A percentile compares a stretch with the other conserved stretches of the same genome.
phyloP scores from a whole-genome alignment of 2,113 vertebrate species.

The Pluvialis apricaria region DNA sequence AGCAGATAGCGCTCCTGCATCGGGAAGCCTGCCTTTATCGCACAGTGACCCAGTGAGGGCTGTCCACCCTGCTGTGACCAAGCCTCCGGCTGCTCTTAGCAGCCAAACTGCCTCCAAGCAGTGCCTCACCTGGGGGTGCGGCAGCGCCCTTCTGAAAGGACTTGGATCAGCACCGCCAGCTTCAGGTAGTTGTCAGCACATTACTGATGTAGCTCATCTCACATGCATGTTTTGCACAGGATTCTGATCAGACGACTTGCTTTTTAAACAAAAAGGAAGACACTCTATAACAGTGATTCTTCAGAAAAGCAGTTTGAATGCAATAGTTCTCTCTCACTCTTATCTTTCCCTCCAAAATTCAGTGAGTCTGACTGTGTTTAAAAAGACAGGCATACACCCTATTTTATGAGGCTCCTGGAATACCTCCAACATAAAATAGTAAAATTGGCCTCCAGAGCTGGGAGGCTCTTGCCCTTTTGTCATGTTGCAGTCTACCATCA shows the following conservation, averaged over 20 bases:
- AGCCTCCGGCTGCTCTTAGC: fast-evolving
- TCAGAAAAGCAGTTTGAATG: background rate
- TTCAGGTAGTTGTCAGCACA: background rate
- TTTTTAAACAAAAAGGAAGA: background rate
- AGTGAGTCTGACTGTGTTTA: background rate
- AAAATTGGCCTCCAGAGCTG: background rate
- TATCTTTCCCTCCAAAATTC: background rate
- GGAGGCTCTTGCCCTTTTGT: background rate
- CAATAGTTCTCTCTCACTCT: background rate
- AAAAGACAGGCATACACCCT: background rate
- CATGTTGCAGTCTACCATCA: background rate
- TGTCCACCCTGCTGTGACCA: too few species aligned
- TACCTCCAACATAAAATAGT: background rate
- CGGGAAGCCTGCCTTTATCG: background rate
- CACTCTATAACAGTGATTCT: fast-evolving
- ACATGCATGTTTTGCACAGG: background rate
- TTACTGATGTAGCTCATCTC: background rate
- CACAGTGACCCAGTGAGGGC: fast-evolving
- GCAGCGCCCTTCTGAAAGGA: background rate
- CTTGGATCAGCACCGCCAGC: background rate
- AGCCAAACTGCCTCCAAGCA: background rate
- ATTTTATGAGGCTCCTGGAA: background rate
- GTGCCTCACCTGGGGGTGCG: background rate
- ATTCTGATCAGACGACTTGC: background rate
- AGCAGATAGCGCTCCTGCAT: background rate